Evolutionary conservation across 2,113 vertebrate genomes (phyloP).

Genomic region (Zingel zingel): DNA sequence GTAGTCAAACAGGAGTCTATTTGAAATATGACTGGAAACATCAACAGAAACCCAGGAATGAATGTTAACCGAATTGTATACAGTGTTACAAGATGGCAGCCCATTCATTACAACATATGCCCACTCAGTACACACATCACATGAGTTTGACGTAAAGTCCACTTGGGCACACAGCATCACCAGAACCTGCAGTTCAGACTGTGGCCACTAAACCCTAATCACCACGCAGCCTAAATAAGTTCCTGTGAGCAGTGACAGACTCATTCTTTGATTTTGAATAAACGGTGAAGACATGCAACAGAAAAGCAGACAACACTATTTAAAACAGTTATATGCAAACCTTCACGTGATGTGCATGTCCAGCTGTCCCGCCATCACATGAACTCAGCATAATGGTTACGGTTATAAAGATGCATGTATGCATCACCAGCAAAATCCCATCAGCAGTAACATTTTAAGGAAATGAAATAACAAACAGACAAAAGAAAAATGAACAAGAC

Average conservation of each 20-base stretch:
- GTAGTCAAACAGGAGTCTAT: neutral
- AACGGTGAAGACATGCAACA: neutral
- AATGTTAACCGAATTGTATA: neutral
- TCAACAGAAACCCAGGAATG: conserved; percentile 16
- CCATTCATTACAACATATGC: too few species aligned
- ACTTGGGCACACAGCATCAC: neutral
- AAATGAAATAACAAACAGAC: neutral
- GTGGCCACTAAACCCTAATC: neutral
- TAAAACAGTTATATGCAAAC: neutral
- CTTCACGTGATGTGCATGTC: neutral
- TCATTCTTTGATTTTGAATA: neutral
- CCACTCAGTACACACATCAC: neutral
- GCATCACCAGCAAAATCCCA: neutral
- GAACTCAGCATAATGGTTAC: neutral
- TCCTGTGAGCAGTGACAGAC: conserved; percentile 1
- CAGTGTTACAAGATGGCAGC: too few species aligned
- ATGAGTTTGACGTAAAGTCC: neutral
- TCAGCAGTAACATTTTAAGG: neutral
- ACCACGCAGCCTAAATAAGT: neutral
- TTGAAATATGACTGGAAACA: neutral
- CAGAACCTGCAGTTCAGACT: neutral
- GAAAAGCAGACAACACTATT: neutral
- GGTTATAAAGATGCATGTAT: neutral
- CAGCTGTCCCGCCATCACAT: neutral
- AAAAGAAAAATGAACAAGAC: neutral